A percentile compares a stretch with the other conserved stretches of the same genome.
Evolutionary conservation across 92 coral and sea anemone species (phyloP).

Genomic region (Parazoanthus swiftii): DNA sequence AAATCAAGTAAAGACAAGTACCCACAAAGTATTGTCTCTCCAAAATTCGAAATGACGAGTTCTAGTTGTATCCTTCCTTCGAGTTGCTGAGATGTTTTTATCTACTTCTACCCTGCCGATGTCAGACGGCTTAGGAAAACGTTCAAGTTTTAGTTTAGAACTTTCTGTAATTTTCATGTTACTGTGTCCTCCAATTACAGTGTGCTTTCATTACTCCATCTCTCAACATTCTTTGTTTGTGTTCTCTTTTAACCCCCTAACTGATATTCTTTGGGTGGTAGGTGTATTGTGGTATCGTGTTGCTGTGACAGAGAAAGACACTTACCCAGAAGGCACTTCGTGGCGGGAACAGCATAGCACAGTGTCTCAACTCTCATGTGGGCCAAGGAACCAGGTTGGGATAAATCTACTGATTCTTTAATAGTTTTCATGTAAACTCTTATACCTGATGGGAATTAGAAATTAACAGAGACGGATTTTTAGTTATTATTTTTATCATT

Average conservation of each 20-base stretch:
- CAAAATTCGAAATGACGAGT: too few relatives aligned
- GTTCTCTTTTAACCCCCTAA: background rate
- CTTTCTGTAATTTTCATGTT: too few relatives aligned
- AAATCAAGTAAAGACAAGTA: too few relatives aligned
- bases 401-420: background rate
- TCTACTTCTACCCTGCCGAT: too few relatives aligned
- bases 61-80: too few relatives aligned
- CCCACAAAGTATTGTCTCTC: too few relatives aligned
- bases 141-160: too few relatives aligned
- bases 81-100: too few relatives aligned
- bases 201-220: background rate
- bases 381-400: slow-evolving; percentile 73
- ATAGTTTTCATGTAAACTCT: too few relatives aligned
- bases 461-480: too few relatives aligned
- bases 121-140: too few relatives aligned
- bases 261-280: slow-evolving; percentile 20
- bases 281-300: slow-evolving; percentile 75
- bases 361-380: slow-evolving; percentile 66
- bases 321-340: slow-evolving; percentile 91
- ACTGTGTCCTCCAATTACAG: background rate
- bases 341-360: slow-evolving; percentile 67
- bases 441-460: background rate
- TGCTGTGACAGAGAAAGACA: slow-evolving; percentile 62
- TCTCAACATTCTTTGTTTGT: background rate
- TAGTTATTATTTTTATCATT: too few relatives aligned